Evolutionary conservation across 2,113 vertebrate species (phyloP).

Genomic region (Heteronetta atricapilla): DNA sequence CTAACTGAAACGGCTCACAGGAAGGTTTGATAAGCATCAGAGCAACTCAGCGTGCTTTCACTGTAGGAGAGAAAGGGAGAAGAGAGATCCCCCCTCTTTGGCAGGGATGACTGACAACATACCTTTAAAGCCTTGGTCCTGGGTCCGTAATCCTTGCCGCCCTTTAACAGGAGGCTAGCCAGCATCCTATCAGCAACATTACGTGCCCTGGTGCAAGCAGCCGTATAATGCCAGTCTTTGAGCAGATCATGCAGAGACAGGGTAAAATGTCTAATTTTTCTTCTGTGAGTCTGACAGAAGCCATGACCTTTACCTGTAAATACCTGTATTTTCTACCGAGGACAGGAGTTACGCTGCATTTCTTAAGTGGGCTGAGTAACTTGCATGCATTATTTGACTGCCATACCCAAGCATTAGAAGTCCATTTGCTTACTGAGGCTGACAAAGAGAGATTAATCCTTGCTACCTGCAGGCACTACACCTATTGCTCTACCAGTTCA

Average conservation of each 20-base stretch:
- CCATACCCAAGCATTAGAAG: neutral
- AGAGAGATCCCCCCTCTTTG: neutral
- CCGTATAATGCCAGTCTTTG: neutral
- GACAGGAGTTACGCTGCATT: neutral
- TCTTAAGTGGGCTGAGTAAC: neutral
- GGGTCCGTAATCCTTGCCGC: neutral
- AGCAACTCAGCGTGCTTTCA: neutral
- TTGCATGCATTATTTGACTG: neutral
- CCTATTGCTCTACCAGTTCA: neutral
- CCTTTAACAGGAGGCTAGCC: neutral
- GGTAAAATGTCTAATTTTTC: neutral
- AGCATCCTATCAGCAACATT: too few relatives aligned
- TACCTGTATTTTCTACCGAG: neutral
- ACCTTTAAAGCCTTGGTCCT: neutral
- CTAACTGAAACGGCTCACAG: too few relatives aligned
- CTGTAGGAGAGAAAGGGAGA: neutral
- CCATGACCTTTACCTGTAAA: neutral
- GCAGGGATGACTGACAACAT: neutral
- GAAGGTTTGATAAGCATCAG: neutral
- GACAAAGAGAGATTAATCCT: neutral
- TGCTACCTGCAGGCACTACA: neutral
- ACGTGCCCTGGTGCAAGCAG: neutral
- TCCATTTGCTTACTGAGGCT: neutral
- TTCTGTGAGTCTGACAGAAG: neutral
- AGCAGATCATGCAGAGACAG: neutral